Evolutionary conservation across 2,113 vertebrate species (phyloP).

Genomic region (Nannobrachium achirus): DNA sequence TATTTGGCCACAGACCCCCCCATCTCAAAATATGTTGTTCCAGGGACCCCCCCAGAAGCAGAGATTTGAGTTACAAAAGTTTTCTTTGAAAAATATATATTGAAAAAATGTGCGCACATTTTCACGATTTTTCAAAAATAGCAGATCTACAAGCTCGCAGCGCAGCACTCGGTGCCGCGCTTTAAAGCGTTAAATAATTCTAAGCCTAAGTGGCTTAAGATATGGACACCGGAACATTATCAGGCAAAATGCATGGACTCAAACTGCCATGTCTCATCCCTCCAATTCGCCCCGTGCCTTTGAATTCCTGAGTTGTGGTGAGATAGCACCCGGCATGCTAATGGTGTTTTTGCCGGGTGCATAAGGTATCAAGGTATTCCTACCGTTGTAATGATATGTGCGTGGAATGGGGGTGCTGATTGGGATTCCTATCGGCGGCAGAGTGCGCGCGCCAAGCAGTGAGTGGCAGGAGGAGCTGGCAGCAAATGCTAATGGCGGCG

Average conservation of each 20-base stretch:
- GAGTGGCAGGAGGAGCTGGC: slow-evolving; percentile 73
- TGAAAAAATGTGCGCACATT: no score
- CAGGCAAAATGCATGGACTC: slow-evolving; percentile 46
- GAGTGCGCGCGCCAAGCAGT: slow-evolving; percentile 65
- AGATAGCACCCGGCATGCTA: slow-evolving; percentile 68
- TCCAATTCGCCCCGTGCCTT: slow-evolving; percentile 48
- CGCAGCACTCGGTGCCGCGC: no score
- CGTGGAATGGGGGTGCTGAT: slow-evolving; percentile 73
- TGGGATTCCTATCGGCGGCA: slow-evolving; percentile 79
- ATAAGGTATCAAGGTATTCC: slow-evolving; percentile 61
- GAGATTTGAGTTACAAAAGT: no score
- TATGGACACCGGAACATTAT: slow-evolving; percentile 44
- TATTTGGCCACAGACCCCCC: no score
- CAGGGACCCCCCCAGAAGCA: no score
- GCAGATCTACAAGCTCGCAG: no score
- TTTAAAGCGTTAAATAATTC: no score
- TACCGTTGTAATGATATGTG: slow-evolving; percentile 74
- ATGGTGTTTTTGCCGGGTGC: slow-evolving; percentile 65
- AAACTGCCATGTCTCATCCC: slow-evolving; percentile 51
- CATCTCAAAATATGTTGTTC: no score
- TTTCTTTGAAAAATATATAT: no score
- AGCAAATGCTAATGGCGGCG: slow-evolving; percentile 79
- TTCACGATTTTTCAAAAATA: no score
- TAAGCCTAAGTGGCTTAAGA: no score
- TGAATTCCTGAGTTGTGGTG: slow-evolving; percentile 61